Base-by-base conservation (phyloP, 2,888 invertebrate genomes). In the Brachycybe producta region DNA sequence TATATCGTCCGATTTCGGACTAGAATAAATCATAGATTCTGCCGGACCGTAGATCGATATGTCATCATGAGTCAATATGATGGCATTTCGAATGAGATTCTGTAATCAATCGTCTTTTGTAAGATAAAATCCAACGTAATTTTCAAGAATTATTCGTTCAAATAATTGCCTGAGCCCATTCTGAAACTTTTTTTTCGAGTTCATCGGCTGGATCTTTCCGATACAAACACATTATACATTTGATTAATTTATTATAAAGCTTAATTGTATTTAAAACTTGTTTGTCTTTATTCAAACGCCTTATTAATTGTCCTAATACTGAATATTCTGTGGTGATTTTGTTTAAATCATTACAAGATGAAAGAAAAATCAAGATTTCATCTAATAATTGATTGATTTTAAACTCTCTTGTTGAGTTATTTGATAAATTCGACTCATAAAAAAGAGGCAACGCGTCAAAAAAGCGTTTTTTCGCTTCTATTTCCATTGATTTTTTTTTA, bases 211-310 rank as follows among this genome's bases (percentile, higher is more conserved):
- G 28, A 15, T 23, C 17, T 15, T 26, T 26, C 2, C 43, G n/a
- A 11, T 42, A 28, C 27, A 42, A 42, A 26, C 43, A 42, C 28
- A 42, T 28, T 13, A 42, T 23, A 11, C 27, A 28, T 11, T 42
- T 27, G 3, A 27, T 15, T 26, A 28, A 28, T 7, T 19, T 21
- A 21, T 13, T 13, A 42, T 26, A 42, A 13, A 42, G 17, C 7
- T 28, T 27, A 28, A 19, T 26, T 28, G 13, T n/a, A 11, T 26
- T 27, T 13, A 42, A 19, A 13, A 42, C 43, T 27, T 26, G 17
- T n/a, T 27, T 19, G n/a, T 42, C 28, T 7, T n/a, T 4, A 42
- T 30, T 28, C 27, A 28, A 8, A 17, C 15, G 19, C 5, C 26
- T 27, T 17, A 42, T 13, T 21, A 42, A 19, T 42, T 42, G 43